Conservation (phyloP, 2,113 vertebrate species). For the Mixornis gularis region DNA sequence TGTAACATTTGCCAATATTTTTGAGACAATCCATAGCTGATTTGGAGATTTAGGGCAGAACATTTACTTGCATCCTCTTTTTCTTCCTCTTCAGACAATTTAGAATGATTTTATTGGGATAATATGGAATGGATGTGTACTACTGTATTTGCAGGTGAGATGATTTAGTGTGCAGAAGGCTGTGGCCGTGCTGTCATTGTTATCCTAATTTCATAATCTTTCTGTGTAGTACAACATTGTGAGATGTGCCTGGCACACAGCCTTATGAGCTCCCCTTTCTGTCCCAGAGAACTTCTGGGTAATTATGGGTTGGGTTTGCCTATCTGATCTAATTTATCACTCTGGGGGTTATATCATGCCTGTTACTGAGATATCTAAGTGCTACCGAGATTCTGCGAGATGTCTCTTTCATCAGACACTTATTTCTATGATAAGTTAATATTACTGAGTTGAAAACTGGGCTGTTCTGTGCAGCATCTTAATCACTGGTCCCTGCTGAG, state of each 20-base stretch:
- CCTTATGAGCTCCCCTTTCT: not conserved
- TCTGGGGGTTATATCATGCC: slow-evolving; percentile 31
- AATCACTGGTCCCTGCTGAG: not conserved
- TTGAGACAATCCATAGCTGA: not conserved
- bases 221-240: not conserved
- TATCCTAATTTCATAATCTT: slow-evolving; percentile 12
- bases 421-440: slow-evolving; percentile 43
- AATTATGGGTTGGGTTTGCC: slow-evolving; percentile 13
- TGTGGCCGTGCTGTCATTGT: not conserved
- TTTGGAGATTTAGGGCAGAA: not conserved
- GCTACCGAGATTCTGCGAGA: slow-evolving; percentile 17
- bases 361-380: slow-evolving; percentile 22
- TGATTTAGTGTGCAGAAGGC: not conserved
- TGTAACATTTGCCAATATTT: not conserved
- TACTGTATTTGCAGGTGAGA: not conserved
- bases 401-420: slow-evolving; percentile 43
- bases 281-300: slow-evolving; percentile 12
- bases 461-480: slow-evolving; percentile 4
- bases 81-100: not conserved
- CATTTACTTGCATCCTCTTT: not conserved
- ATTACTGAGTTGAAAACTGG: not conserved
- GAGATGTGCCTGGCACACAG: slow-evolving; percentile 15
- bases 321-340: slow-evolving; percentile 54
- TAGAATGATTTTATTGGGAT: not conserved
- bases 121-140: not conserved